These are phyloP conservation scores for Semnopithecus entellus DNA, from an alignment of 2,113 vertebrate species.

Conservation along the genomic window DNA sequence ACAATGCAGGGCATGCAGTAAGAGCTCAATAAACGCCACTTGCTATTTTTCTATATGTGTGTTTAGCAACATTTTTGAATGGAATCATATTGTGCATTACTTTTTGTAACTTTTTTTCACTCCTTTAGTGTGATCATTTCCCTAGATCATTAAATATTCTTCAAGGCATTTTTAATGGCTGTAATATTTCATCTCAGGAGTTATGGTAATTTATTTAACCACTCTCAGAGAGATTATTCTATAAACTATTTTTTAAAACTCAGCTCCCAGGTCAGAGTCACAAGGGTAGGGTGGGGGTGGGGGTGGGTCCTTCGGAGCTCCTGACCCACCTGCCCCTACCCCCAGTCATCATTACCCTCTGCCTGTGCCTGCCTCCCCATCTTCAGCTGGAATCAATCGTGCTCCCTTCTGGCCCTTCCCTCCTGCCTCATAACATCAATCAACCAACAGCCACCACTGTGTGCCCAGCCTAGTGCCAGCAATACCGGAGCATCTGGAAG, in stretches of 20 bases:
- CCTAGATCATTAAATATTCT: constrained; percentile 1
- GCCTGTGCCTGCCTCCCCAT: not conserved
- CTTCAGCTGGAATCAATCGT: constrained; percentile 65
- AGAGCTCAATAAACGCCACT: not conserved
- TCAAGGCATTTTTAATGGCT: constrained; percentile 50
- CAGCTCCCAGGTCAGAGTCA: constrained; percentile 13
- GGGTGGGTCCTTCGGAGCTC: not conserved
- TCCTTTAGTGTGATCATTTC: constrained; percentile 1
- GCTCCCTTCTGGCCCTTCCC: constrained; percentile 1
- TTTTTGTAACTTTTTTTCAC: not conserved
- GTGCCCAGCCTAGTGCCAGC: constrained; percentile 32
- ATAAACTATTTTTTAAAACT: constrained; percentile 26
- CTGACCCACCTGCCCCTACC: not conserved
- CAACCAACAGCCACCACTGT: not conserved
- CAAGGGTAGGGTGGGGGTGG: not conserved
- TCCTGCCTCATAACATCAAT: constrained; percentile 15
- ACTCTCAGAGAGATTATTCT: constrained; percentile 47
- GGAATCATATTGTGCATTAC: not conserved
- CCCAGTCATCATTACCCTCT: not conserved
- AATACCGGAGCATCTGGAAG: not conserved
- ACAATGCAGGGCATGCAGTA: not conserved
- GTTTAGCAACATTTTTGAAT: not conserved
- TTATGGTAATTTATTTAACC: constrained; percentile 48
- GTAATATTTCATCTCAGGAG: constrained; percentile 51
- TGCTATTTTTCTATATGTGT: too few relatives aligned